Evolutionary conservation across 2,888 invertebrate species (phyloP).

Genomic region (Hipparchia sbordonii): DNA sequence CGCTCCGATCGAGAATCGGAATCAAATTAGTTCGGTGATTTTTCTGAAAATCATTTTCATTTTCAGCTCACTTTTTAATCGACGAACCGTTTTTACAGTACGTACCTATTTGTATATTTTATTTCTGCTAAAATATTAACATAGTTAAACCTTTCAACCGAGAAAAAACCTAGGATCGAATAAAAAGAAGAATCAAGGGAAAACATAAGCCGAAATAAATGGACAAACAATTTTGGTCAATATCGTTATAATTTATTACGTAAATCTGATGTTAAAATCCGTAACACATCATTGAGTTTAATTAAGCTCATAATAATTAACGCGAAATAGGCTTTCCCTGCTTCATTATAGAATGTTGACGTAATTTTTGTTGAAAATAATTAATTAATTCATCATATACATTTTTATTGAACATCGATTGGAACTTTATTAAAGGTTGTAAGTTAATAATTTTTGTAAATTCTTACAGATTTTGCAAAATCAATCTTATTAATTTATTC

Average conservation of each 20-base stretch:
- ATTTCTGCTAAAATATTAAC: background rate
- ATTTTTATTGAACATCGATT: slow-evolving; percentile 12
- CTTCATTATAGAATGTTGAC: slow-evolving; percentile 38
- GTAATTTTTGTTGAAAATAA: slow-evolving; percentile 38
- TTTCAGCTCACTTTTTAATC: slow-evolving; percentile 6
- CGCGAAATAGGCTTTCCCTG: slow-evolving; percentile 37
- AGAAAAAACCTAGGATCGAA: no score
- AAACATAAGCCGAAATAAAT: slow-evolving; percentile 6
- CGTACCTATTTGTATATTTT: background rate
- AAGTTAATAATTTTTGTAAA: background rate
- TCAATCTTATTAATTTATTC: no score
- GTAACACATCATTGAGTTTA: slow-evolving; percentile 45
- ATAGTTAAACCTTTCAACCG: no score
- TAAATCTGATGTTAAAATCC: slow-evolving; percentile 41
- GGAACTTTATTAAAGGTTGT: slow-evolving; percentile 10
- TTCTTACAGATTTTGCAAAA: background rate
- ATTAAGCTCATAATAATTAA: slow-evolving; percentile 46
- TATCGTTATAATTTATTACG: slow-evolving; percentile 37
- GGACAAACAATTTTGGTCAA: slow-evolving; percentile 17
- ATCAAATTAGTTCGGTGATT: slow-evolving; percentile 36
- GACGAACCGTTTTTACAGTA: background rate
- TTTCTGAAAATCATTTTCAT: slow-evolving; percentile 32
- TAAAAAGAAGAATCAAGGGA: background rate
- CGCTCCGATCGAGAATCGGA: slow-evolving; percentile 32
- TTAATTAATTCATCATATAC: slow-evolving; percentile 27